These are phyloP conservation scores for Stichodactyla mertensii DNA, from an alignment of 64 coral and sea anemone genomes.

Conservation along the genomic window DNA sequence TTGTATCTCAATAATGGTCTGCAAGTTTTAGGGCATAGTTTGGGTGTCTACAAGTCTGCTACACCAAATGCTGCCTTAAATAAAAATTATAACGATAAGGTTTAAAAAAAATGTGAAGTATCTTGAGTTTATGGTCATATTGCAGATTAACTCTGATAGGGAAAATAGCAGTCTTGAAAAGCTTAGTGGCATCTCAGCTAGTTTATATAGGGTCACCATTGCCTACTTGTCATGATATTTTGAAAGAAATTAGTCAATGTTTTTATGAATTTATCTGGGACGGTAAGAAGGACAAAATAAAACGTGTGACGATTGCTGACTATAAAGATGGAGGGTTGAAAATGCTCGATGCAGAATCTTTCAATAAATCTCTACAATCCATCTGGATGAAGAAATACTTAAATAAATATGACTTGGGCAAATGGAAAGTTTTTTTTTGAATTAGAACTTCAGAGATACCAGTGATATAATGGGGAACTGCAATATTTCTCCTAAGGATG, in stretches of 20 bases:
- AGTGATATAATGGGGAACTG: neutral
- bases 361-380: slow-evolving; percentile 30
- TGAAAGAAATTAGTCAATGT: slow-evolving; percentile 2
- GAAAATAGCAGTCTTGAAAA: slow-evolving; percentile 30
- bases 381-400: slow-evolving; percentile 48
- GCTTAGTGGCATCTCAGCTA: slow-evolving; percentile 25
- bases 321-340: slow-evolving; percentile 2
- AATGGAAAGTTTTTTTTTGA: slow-evolving; percentile 47
- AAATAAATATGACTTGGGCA: slow-evolving; percentile 31
- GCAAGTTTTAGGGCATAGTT: too few relatives aligned
- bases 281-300: slow-evolving; percentile 25
- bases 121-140: too few relatives aligned
- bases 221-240: neutral
- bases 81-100: too few relatives aligned
- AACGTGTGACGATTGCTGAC: slow-evolving; percentile 28
- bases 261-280: slow-evolving; percentile 36
- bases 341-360: neutral
- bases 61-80: too few relatives aligned
- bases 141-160: neutral
- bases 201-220: slow-evolving; percentile 19
- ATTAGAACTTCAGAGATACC: neutral
- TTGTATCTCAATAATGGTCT: too few relatives aligned
- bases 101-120: too few relatives aligned
- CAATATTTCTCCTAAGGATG: neutral
- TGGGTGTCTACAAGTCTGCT: too few relatives aligned